A percentile compares a stretch with the other conserved stretches of the same genome.
Conservation (phyloP, 1,140 invertebrate genomes). For the Drosophila bifasciata region DNA sequence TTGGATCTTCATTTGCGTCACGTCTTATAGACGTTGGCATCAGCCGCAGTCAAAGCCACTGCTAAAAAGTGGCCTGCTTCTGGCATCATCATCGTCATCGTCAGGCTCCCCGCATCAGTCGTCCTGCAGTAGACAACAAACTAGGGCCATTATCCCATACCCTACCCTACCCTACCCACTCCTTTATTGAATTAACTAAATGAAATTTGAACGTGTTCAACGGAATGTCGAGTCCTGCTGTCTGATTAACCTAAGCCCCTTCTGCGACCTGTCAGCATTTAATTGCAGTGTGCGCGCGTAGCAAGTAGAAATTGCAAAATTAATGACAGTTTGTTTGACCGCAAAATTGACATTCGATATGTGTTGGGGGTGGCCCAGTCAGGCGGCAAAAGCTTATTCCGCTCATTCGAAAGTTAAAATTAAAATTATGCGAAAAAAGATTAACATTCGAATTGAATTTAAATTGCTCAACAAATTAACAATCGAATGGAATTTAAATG, state of each 20-base stretch:
- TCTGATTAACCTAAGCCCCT: conserved; percentile 26
- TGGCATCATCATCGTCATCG: conserved; percentile 17
- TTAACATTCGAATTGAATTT: conserved; percentile 13
- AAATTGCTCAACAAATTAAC: conserved; percentile 13
- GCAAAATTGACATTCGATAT: conserved; percentile 45
- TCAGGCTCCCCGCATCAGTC: conserved; percentile 7
- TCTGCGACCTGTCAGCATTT: conserved; percentile 56
- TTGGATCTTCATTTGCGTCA: conserved; percentile 50
- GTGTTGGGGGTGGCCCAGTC: conserved; percentile 8
- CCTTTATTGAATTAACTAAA: conserved; percentile 76
- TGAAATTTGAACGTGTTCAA: conserved; percentile 74
- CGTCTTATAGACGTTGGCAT: conserved; percentile 17
- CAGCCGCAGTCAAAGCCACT: conserved; percentile 22
- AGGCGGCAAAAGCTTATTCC: conserved; percentile 21
- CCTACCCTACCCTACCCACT: background rate
- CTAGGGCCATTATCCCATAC: background rate
- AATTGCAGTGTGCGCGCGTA: conserved; percentile 58
- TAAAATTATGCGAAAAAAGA: conserved; percentile 2
- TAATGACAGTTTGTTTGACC: conserved; percentile 60
- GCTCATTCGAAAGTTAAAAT: conserved; percentile 16
- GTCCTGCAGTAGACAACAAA: background rate
- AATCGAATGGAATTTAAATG: background rate
- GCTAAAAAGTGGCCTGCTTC: conserved; percentile 19
- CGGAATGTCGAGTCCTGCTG: conserved; percentile 22
- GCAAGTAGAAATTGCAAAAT: conserved; percentile 64